Evolutionary conservation across 2,113 vertebrate species (phyloP).

Genomic region (Cryptomyrus ogoouensis): DNA sequence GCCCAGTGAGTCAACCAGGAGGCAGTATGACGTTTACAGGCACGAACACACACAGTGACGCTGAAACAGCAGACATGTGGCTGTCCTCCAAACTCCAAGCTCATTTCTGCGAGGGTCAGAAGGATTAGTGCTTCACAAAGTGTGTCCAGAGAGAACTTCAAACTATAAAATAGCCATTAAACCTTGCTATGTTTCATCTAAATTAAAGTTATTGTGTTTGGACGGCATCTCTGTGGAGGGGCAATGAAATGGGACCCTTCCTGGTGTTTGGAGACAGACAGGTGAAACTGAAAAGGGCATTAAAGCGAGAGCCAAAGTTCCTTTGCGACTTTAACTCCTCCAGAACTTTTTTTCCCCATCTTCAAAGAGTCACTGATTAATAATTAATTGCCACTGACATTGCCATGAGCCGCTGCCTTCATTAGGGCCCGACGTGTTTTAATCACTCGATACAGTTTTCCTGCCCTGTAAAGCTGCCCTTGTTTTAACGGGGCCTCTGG

Average conservation of each 20-base stretch:
- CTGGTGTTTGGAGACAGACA: background rate
- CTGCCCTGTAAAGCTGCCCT: background rate
- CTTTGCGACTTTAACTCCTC: background rate
- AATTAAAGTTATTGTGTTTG: background rate
- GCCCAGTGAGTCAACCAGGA: background rate
- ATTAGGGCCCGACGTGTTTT: background rate
- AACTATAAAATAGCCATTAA: background rate
- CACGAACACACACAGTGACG: background rate
- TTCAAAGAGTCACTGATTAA: constrained; percentile 17
- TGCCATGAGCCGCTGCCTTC: background rate
- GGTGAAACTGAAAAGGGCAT: background rate
- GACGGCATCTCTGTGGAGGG: background rate
- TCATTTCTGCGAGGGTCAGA: background rate
- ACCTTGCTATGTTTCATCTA: background rate
- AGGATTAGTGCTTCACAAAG: background rate
- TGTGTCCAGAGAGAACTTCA: background rate
- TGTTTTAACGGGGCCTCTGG: background rate
- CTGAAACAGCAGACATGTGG: background rate
- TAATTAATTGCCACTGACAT: constrained; percentile 8
- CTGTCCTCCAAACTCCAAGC: background rate
- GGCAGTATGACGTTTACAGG: background rate
- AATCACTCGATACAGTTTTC: background rate
- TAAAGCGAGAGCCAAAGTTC: background rate
- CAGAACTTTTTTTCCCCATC: background rate
- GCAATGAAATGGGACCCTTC: background rate